Evolutionary conservation across 1,140 invertebrate genomes (phyloP).

Genomic region (Maconellicoccus hirsutus): DNA sequence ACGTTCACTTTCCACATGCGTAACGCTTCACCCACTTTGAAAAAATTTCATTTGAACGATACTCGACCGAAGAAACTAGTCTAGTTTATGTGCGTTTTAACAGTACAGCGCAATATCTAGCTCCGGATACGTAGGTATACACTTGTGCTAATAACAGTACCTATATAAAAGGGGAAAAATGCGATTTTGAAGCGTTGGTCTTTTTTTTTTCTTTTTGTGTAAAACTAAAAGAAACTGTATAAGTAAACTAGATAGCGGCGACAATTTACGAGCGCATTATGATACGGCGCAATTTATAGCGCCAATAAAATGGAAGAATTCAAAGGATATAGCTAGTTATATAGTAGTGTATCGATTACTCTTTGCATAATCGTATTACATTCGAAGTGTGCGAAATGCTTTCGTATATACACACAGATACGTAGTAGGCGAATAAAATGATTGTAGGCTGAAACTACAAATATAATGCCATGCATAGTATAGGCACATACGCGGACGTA

Average conservation of each 20-base stretch:
- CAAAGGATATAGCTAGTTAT: background rate
- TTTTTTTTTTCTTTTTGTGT: background rate
- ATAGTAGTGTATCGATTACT: background rate
- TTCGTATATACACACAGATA: background rate
- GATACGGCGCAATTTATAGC: background rate
- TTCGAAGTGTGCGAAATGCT: slow-evolving; percentile 5
- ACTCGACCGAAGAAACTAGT: too few relatives aligned
- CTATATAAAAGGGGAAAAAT: too few relatives aligned
- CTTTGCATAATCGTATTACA: slow-evolving; percentile 10
- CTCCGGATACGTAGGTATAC: too few relatives aligned
- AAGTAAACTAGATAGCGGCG: background rate
- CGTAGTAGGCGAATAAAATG: background rate
- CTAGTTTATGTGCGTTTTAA: too few relatives aligned
- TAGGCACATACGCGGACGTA: too few relatives aligned
- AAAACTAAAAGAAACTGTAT: background rate
- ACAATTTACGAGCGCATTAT: slow-evolving; percentile 1
- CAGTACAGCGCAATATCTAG: too few relatives aligned
- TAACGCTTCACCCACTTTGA: too few relatives aligned
- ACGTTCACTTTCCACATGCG: too few relatives aligned
- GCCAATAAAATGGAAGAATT: slow-evolving; percentile 2
- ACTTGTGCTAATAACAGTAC: too few relatives aligned
- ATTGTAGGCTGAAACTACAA: background rate
- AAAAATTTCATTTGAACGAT: too few relatives aligned
- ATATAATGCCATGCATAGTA: background rate
- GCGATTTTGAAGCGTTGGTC: too few relatives aligned